Percentiles rank a stretch among this genome's conserved stretches.
These are phyloP conservation scores for Drosophila buzzatii DNA, from an alignment of 2,888 invertebrate genomes.

Conservation along the genomic window DNA sequence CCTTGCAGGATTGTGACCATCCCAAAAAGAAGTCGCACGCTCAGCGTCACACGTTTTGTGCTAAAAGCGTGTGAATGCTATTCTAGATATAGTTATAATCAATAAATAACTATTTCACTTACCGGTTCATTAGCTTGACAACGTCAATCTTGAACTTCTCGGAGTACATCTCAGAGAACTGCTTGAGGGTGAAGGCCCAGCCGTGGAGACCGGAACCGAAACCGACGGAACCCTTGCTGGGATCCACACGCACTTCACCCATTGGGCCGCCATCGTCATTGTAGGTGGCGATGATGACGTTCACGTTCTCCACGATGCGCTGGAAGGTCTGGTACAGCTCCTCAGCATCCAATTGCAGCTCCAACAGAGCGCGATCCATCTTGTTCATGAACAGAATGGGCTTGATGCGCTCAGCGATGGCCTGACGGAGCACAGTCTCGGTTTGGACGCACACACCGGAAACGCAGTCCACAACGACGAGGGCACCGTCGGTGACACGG, in stretches of 20 bases:
- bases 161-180: conserved; percentile 99
- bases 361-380: conserved; percentile 99
- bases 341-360: conserved; percentile 98
- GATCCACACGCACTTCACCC: conserved; percentile 99
- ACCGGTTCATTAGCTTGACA: conserved; percentile 97
- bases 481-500: conserved; percentile 99
- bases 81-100: neutral
- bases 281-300: conserved; percentile 99
- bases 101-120: conserved; percentile 42
- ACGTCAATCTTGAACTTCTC: conserved; percentile 99
- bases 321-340: conserved; percentile 99
- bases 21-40: conserved; percentile 59
- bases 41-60: conserved; percentile 83
- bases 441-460: conserved; percentile 99
- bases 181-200: conserved; percentile 99
- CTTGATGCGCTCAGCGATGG: conserved; percentile 99
- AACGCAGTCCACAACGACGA: conserved; percentile 99
- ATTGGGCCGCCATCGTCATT: conserved; percentile 99
- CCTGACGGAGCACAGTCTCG: conserved; percentile 99
- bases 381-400: conserved; percentile 99
- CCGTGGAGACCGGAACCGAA: conserved; percentile 99
- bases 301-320: conserved; percentile 99
- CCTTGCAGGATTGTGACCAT: conserved; percentile 6
- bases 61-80: conserved; percentile 80
- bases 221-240: conserved; percentile 99